A percentile compares a stretch with the other conserved stretches of the same genome.
Conservation (phyloP, 2,113 vertebrate genomes). For the Aegithalos caudatus region DNA sequence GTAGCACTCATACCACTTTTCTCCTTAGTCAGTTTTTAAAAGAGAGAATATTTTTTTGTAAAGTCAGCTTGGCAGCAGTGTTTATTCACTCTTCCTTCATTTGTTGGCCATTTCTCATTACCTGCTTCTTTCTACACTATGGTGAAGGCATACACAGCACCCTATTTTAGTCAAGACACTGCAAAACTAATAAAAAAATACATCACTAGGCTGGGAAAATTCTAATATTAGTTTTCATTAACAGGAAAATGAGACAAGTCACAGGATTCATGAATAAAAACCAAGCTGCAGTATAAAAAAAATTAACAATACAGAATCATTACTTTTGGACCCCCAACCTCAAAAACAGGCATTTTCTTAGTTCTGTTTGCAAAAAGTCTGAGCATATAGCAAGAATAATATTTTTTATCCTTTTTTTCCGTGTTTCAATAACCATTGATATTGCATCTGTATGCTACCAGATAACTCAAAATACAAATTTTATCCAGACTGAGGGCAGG, state of each 20-base stretch:
- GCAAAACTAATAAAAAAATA: neutral
- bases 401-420: neutral
- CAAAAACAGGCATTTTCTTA: neutral
- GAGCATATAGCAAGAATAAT: neutral
- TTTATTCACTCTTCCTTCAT: neutral
- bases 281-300: neutral
- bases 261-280: neutral
- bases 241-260: neutral
- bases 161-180: neutral
- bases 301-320: neutral
- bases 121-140: neutral
- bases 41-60: neutral
- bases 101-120: neutral
- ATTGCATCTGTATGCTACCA: neutral
- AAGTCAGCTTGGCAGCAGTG: neutral
- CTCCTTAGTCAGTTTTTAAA: conserved; percentile 12
- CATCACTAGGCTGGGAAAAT: neutral
- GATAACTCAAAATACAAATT: neutral
- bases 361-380: neutral
- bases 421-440: neutral
- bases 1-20: neutral
- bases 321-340: neutral
- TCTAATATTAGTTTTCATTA: neutral
- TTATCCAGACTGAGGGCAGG: neutral
- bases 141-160: neutral